Percentiles rank a stretch among this genome's conserved stretches.
Conservation (phyloP, 2,113 vertebrate species). For the Acanthisitta chloris region DNA sequence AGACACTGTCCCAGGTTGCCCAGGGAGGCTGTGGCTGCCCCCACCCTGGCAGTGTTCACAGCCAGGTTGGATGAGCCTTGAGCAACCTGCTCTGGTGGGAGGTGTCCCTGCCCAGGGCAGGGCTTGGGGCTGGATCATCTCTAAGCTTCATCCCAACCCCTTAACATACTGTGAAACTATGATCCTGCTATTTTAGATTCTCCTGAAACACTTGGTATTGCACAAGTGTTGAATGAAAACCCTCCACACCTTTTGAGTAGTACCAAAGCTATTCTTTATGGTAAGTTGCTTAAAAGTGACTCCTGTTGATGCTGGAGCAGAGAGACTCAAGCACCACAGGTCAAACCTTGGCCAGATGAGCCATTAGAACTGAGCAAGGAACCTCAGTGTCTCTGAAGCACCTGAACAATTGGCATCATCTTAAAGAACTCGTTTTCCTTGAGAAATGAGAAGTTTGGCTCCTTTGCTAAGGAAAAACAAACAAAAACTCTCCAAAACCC, state of each 20-base stretch:
- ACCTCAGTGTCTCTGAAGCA: neutral
- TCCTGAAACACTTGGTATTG: neutral
- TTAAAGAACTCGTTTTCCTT: neutral
- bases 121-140: no score
- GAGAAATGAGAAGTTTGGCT: neutral
- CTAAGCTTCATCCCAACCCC: no score
- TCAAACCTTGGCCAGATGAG: neutral
- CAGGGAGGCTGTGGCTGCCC: no score
- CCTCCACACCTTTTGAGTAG: neutral
- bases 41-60: no score
- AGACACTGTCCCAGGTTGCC: no score
- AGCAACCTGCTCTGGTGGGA: no score
- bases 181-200: neutral
- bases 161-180: no score
- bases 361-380: neutral
- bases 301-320: neutral
- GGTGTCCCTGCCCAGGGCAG: no score
- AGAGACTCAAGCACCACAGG: neutral
- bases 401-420: neutral
- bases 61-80: no score
- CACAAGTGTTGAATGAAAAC: neutral
- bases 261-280: neutral
- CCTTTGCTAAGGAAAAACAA: neutral
- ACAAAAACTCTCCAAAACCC: neutral
- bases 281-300: neutral